Conservation (phyloP, 2,888 invertebrate genomes). For the Perithous albicinctus region DNA sequence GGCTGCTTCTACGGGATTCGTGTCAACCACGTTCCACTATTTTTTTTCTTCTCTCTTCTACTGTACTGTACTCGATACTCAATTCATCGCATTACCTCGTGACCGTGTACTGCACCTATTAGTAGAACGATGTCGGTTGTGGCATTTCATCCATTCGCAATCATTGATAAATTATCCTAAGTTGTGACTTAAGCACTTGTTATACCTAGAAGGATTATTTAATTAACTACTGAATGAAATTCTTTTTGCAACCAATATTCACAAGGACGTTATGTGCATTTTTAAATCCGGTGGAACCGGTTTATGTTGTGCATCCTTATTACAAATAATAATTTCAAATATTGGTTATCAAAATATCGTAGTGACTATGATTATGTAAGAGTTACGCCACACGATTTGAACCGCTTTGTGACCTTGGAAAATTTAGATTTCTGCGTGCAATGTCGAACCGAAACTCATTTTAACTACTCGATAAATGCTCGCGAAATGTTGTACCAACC, state of each 20-base stretch:
- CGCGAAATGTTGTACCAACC: too few relatives aligned
- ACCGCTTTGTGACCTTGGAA: too few relatives aligned
- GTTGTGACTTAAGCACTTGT: not conserved
- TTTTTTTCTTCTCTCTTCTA: slow-evolving; percentile 47
- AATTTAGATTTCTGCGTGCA: too few relatives aligned
- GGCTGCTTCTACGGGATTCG: slow-evolving; percentile 78
- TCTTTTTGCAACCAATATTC: not conserved
- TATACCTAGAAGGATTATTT: not conserved
- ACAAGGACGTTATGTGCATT: not conserved
- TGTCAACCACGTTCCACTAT: slow-evolving; percentile 81
- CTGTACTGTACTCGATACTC: slow-evolving; percentile 31
- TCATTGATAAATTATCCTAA: slow-evolving; percentile 14
- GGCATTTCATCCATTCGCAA: slow-evolving; percentile 19
- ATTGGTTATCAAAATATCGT: not conserved
- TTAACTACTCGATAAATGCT: too few relatives aligned
- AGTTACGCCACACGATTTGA: too few relatives aligned
- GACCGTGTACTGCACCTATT: slow-evolving; percentile 41
- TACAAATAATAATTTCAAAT: not conserved
- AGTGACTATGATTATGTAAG: too few relatives aligned
- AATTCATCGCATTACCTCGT: slow-evolving; percentile 42
- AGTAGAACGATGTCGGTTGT: slow-evolving; percentile 2
- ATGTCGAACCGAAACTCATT: too few relatives aligned
- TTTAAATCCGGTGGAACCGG: too few relatives aligned
- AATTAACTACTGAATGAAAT: not conserved
- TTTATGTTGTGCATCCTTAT: too few relatives aligned